phyloP scores from a whole-genome alignment of 2,797 vertebrate species.

The Anisognathus igniventris region DNA sequence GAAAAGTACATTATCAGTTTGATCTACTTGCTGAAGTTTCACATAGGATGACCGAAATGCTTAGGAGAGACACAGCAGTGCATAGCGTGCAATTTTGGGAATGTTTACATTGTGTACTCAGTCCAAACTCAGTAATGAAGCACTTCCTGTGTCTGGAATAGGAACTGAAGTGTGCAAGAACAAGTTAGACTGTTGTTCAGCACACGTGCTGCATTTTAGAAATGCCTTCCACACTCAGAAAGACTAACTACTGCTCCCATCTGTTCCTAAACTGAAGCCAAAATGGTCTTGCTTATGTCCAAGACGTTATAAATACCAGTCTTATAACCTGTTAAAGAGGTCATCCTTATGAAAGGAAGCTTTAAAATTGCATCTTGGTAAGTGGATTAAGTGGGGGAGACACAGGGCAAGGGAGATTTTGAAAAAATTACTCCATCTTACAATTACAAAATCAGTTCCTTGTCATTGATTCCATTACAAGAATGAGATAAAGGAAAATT shows the following conservation, averaged over 20 bases:
- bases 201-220: not conserved
- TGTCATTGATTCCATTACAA: rapidly evolving
- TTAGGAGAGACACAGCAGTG: not conserved
- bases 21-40: not conserved
- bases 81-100: not conserved
- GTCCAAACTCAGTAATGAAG: not conserved
- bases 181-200: not conserved
- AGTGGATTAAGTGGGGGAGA: not conserved
- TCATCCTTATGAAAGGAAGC: not conserved
- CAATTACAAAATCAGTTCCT: not conserved
- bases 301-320: not conserved
- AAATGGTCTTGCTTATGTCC: not conserved
- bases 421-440: not conserved
- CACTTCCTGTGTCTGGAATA: not conserved
- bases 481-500: not conserved
- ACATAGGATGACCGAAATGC: not conserved
- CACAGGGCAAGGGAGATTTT: not conserved
- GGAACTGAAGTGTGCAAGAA: not conserved
- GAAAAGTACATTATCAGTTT: not conserved
- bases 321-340: not conserved
- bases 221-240: not conserved
- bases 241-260: not conserved
- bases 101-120: not conserved
- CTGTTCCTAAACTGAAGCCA: not conserved
- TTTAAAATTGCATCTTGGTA: not conserved